A percentile compares a stretch with the other conserved stretches of the same genome.
phyloP scores from a whole-genome alignment of 2,797 vertebrate genomes.

The Borostomias antarcticus region DNA sequence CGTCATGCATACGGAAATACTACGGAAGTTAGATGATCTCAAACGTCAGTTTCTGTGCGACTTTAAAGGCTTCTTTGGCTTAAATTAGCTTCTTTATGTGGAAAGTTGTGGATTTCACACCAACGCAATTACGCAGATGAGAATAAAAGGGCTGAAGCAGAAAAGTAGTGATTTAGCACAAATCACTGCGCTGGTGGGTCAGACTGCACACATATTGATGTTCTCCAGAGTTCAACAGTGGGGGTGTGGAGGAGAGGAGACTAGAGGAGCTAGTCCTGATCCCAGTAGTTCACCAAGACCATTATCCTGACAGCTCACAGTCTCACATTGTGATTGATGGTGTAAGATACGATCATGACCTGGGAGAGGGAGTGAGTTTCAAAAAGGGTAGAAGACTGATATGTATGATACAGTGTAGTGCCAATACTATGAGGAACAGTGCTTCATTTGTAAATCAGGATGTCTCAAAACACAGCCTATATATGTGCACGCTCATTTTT shows the following conservation, averaged over 20 bases:
- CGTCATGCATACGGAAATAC: too few relatives aligned
- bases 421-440: too few relatives aligned
- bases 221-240: not conserved
- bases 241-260: not conserved
- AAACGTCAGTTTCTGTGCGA: too few relatives aligned
- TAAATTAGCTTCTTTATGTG: slow-evolving; percentile 18
- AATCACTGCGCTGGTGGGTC: too few relatives aligned
- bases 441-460: not conserved
- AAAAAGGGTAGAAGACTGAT: not conserved
- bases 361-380: not conserved
- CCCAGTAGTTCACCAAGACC: not conserved
- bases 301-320: not conserved
- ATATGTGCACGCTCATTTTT: not conserved
- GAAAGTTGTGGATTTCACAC: not conserved
- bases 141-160: not conserved
- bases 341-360: not conserved
- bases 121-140: not conserved
- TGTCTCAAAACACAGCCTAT: not conserved
- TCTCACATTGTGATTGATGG: slow-evolving; percentile 3
- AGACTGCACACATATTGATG: too few relatives aligned
- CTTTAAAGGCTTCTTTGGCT: too few relatives aligned
- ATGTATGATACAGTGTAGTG: too few relatives aligned
- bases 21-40: too few relatives aligned
- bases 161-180: not conserved
- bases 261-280: not conserved